Percentiles rank a stretch among this genome's conserved stretches.
Evolutionary conservation across 2,888 invertebrate genomes (phyloP).

Genomic region (Drosophila nr. medialis): DNA sequence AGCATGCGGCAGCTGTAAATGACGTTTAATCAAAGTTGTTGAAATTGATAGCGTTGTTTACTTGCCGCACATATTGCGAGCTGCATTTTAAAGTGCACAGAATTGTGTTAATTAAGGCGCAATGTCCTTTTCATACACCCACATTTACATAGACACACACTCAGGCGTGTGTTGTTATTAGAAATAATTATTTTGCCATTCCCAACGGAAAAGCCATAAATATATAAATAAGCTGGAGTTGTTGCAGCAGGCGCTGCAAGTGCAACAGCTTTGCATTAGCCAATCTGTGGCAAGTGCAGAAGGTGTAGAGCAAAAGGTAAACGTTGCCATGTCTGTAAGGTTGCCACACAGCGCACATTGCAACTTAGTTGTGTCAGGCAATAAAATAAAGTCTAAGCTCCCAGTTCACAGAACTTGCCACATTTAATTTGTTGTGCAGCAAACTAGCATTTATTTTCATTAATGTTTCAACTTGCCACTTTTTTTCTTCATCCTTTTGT

Average conservation of each 20-base stretch:
- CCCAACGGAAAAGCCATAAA: slow-evolving; percentile 52
- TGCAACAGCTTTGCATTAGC: slow-evolving; percentile 66
- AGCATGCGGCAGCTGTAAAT: slow-evolving; percentile 65
- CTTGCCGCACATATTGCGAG: slow-evolving; percentile 63
- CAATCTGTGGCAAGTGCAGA: slow-evolving; percentile 47
- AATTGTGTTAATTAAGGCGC: slow-evolving; percentile 70
- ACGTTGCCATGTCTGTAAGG: background rate
- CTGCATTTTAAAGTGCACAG: slow-evolving; percentile 69
- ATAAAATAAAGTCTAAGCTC: slow-evolving; percentile 76
- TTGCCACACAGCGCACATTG: slow-evolving; percentile 39
- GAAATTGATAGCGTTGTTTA: slow-evolving; percentile 78
- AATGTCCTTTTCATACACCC: slow-evolving; percentile 2
- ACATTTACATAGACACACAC: background rate
- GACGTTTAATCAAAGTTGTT: slow-evolving; percentile 80
- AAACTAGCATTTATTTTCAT: slow-evolving; percentile 84
- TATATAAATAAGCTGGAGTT: slow-evolving; percentile 54
- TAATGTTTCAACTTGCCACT: slow-evolving; percentile 60
- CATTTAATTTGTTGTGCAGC: slow-evolving; percentile 83
- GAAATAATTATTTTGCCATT: slow-evolving; percentile 55
- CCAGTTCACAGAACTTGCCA: slow-evolving; percentile 56
- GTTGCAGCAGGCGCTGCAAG: slow-evolving; percentile 26
- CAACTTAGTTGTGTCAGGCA: slow-evolving; percentile 73
- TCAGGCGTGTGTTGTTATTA: slow-evolving; percentile 42
- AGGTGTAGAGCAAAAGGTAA: slow-evolving; percentile 38
- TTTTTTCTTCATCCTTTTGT: slow-evolving; percentile 18